phyloP scores from a whole-genome alignment of 2,113 vertebrate genomes.

The Podocnemis expansa region DNA sequence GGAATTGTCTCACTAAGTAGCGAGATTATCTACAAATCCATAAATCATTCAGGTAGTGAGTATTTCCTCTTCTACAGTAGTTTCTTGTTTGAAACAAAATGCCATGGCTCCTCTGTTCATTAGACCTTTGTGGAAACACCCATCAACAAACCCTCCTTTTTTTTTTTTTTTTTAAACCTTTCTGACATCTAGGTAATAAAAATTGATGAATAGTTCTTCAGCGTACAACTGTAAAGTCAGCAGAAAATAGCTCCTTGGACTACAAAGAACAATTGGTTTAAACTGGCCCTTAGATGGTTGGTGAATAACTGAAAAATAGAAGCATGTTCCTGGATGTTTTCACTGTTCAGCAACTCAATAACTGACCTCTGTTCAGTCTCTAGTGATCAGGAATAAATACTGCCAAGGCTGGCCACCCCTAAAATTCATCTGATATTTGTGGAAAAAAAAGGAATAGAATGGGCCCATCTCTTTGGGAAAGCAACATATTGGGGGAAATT shows the following conservation, averaged over 20 bases:
- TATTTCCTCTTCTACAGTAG: not conserved
- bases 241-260: slow-evolving; percentile 27
- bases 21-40: slow-evolving; percentile 27
- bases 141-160: not conserved
- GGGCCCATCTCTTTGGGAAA: not conserved
- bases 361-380: not conserved
- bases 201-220: slow-evolving; percentile 20
- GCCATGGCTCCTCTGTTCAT: slow-evolving; percentile 15
- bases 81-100: slow-evolving; percentile 10
- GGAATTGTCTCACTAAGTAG: slow-evolving; percentile 11
- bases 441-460: not conserved
- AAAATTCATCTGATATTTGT: not conserved
- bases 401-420: not conserved
- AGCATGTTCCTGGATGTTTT: slow-evolving; percentile 40
- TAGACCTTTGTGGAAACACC: not conserved
- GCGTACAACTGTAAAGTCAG: not conserved
- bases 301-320: slow-evolving; percentile 45
- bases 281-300: not conserved
- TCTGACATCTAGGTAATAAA: slow-evolving; percentile 3
- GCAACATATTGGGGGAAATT: not conserved
- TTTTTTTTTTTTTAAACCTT: not conserved
- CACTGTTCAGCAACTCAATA: slow-evolving; percentile 33
- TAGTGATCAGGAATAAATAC: not conserved
- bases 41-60: not conserved
- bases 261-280: slow-evolving; percentile 31